Base-by-base conservation (phyloP, 2,888 invertebrate species). In the Eupithecia subumbrata region DNA sequence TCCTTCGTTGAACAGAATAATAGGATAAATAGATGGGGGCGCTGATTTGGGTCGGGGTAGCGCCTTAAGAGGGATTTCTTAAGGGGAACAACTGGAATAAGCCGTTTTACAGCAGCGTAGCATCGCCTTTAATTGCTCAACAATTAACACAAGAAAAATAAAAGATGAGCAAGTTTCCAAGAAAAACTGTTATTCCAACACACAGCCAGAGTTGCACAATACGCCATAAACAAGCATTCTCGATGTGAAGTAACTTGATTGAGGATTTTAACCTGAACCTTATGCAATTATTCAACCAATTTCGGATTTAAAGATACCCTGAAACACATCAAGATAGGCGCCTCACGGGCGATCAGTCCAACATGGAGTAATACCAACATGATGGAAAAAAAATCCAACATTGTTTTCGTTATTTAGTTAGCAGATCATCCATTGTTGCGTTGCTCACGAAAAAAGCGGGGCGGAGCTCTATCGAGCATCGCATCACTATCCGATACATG, bases 401-500 rank as follows among this genome's bases (percentile, higher is more conserved):
- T 89, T 89, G 89, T 89, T 89, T 91, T 90, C 87, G 92, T 93
- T 94, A 94, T 94, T 95, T 94, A 93, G 94, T 94, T 93, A 93
- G 90, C 93, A 91, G 94, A 95, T 95, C 93, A 91, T 88, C 92
- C 94, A 94, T 95, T 95, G 94, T 95, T 94, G 91, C 90, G 89
- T n/a, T 40, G 68, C 91, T 93, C 93, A 91, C 94, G 93, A 94
- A 95, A 95, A 94, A 95, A 95, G 89, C 92, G 89, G 94, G 94
- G 94, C 94, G 94, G 91, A 91, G 94, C 89, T 79, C 78, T 94
- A 95, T 95, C 94, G 85, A 86, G 92, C 93, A 94, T 86, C 87
- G 83, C 91, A 93, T 91, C 93, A 88, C 88, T 90, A 92, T 93
- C 92, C 86, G 92, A 94, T 93, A 93, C 92, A 92, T 92, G 91